A percentile compares a stretch with the other conserved stretches of the same genome.
Conservation (phyloP, 2,113 vertebrate genomes). For the Colossoma macropomum region DNA sequence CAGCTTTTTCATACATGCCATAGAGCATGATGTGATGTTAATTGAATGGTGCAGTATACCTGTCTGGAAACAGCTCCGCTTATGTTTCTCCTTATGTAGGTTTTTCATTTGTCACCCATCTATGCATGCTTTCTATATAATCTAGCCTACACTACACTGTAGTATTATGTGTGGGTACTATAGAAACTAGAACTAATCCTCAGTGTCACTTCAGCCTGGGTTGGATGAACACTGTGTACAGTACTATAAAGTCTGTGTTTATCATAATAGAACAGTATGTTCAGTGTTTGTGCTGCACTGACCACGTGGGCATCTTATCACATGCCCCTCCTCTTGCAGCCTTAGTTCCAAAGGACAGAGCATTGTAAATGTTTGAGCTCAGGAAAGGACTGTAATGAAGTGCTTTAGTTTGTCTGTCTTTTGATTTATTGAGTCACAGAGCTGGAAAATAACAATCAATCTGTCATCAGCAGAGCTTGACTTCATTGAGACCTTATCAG, state of each 20-base stretch:
- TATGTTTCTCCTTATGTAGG: too few species aligned
- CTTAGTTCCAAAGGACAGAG: neutral
- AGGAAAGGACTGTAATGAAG: neutral
- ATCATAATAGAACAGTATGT: neutral
- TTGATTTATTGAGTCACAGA: neutral
- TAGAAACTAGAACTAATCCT: too few species aligned
- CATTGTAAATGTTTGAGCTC: neutral
- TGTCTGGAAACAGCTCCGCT: too few species aligned
- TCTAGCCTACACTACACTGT: too few species aligned
- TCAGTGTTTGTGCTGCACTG: neutral
- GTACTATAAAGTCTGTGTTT: neutral
- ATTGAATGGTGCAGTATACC: too few species aligned
- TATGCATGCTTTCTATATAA: too few species aligned
- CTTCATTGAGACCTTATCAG: constrained; percentile 13
- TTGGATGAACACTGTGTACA: too few species aligned
- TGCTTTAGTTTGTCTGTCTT: neutral
- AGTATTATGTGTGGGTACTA: too few species aligned
- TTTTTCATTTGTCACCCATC: too few species aligned
- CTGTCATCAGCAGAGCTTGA: neutral
- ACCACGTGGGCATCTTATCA: neutral
- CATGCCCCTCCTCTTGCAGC: neutral
- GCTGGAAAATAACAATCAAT: neutral
- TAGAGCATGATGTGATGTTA: too few species aligned
- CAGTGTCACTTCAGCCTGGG: too few species aligned
- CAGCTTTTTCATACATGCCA: too few species aligned